Evolutionary conservation across 2,113 vertebrate genomes (phyloP).

Genomic region (Fregata magnificens): DNA sequence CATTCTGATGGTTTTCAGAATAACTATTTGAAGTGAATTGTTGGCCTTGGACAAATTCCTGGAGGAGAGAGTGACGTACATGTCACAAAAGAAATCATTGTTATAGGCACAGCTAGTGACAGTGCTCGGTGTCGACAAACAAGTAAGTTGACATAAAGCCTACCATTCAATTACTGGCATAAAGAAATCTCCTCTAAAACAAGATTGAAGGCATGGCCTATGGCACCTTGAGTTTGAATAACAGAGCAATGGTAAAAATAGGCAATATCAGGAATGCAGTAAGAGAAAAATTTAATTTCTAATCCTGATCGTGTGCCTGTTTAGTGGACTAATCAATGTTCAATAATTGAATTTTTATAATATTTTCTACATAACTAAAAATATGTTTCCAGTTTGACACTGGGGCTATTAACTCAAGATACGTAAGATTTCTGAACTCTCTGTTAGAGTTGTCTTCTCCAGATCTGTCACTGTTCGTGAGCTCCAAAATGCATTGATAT

Average conservation of each 20-base stretch:
- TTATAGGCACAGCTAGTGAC: background rate
- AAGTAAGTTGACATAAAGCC: conserved; percentile 31
- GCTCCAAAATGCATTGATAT: background rate
- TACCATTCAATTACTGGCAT: conserved; percentile 35
- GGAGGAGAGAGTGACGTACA: background rate
- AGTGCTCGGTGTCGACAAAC: background rate
- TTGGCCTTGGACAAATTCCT: conserved; percentile 50
- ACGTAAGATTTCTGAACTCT: background rate
- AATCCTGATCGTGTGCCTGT: background rate
- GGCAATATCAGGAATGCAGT: background rate
- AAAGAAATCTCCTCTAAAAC: conserved; percentile 43
- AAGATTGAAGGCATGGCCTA: conserved; percentile 5
- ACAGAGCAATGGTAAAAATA: background rate
- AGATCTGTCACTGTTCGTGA: background rate
- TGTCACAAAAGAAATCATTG: conserved; percentile 52
- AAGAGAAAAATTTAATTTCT: background rate
- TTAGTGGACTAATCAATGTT: background rate
- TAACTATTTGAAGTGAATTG: conserved; percentile 45
- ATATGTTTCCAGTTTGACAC: background rate
- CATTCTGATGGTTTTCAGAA: conserved; percentile 39
- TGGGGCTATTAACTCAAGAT: background rate
- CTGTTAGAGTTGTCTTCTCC: background rate
- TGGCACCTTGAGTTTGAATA: conserved; percentile 37
- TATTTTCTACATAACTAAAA: background rate
- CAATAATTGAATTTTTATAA: background rate